Evolutionary conservation across 2,888 invertebrate species (phyloP), one percentile per base, ranked within the genome.

Genomic region (Salticus scenicus): DNA sequence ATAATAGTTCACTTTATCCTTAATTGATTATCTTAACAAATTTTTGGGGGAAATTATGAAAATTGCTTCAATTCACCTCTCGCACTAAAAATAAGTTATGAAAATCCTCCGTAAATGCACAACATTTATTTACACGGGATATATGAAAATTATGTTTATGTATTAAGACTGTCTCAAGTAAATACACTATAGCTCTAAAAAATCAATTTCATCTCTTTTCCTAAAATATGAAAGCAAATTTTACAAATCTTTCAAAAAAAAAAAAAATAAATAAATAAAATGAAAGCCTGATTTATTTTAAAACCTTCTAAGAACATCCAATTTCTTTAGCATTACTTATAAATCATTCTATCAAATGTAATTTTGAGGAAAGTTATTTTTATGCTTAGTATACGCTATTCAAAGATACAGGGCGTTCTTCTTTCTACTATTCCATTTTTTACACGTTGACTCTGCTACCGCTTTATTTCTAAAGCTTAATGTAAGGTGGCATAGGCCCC

Each of bases 301-400:
- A 57, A 69, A 66, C 74, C 67, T 69, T 42, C 28, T 51, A 64
- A 31, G 28, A 31, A 57, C 63, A 75, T 63, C 41, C 75, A 75
- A 70, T 82, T 82, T 70, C 63, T 70, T 37, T 41, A 31, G 42
- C 31, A 57, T 31, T 69, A 71, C 75, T 64, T 75, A 81, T 81
- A 82, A 82, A 82, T 82, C 74, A 82, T 75, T 74, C 81, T 82
- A 82, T 82, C 81, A 82, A 82, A 82, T 75, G 75, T 75, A 82
- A 82, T 82, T 82, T 82, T 70, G 64, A 82, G 70, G 70, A 63
- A 42, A 74, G 81, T 82, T 82, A 82, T 82, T 82, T 82, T 75
- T 82, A 82, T 75, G 75, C 70, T 75, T 47, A 64, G 75, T 75
- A 82, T 82, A 75, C 75, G 75, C 81, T 75, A 75, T 82, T 82